Percentiles rank a stretch among this genome's conserved stretches.
Evolutionary conservation across 1,140 invertebrate genomes (phyloP).

Genomic region (Gonioctena quinquepunctata): DNA sequence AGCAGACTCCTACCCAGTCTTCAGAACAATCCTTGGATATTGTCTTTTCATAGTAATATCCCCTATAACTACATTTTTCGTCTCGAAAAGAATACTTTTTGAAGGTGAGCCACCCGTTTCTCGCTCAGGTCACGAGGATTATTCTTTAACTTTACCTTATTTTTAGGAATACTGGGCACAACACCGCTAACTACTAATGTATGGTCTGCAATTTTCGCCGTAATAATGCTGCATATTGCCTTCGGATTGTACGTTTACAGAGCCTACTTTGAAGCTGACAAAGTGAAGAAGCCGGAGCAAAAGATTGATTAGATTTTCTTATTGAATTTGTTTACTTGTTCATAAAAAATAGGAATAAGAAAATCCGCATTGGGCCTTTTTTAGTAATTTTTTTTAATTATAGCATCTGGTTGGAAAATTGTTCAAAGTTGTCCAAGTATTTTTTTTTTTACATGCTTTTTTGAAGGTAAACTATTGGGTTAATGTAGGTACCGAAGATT

Average conservation of each 20-base stretch:
- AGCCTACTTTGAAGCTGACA: conserved; percentile 67
- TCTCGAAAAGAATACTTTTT: conserved; percentile 62
- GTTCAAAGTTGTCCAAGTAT: too few relatives aligned
- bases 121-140: not conserved
- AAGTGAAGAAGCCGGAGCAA: conserved; percentile 39
- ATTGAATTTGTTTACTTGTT: too few relatives aligned
- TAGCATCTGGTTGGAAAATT: too few relatives aligned
- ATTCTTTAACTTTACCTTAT: not conserved
- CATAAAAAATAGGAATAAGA: too few relatives aligned
- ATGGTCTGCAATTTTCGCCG: conserved; percentile 72
- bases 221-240: conserved; percentile 72
- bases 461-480: too few relatives aligned
- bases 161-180: conserved; percentile 61
- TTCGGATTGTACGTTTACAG: conserved; percentile 76
- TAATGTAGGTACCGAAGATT: too few relatives aligned
- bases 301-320: conserved; percentile 48
- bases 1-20: conserved; percentile 53
- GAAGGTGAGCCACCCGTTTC: conserved; percentile 57
- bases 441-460: too few relatives aligned
- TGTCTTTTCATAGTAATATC: conserved; percentile 66
- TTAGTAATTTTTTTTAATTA: too few relatives aligned
- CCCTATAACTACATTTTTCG: conserved; percentile 65
- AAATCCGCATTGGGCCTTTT: too few relatives aligned
- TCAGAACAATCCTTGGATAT: conserved; percentile 67
- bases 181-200: conserved; percentile 70